These are phyloP conservation scores for Microcaecilia unicolor DNA, from an alignment of 2,797 vertebrate species.

Conservation along the genomic window DNA sequence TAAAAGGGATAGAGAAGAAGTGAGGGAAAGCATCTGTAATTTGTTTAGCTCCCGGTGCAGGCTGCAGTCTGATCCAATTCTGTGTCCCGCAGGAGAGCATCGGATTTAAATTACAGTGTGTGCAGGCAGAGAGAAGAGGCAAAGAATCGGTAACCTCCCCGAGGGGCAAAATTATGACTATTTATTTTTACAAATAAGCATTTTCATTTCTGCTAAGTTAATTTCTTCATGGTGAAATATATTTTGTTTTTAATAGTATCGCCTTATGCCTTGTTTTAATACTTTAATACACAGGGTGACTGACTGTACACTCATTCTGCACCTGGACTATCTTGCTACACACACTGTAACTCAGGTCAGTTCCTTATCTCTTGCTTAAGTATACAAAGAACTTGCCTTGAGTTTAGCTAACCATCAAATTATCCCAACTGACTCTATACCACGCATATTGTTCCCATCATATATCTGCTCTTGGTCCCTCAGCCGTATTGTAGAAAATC, in stretches of 20 bases:
- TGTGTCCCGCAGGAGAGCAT: slow-evolving; percentile 57
- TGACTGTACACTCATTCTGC: too few relatives aligned
- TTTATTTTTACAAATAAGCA: slow-evolving; percentile 70
- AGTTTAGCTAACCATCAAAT: too few relatives aligned
- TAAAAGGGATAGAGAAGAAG: slow-evolving; percentile 15
- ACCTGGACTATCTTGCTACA: too few relatives aligned
- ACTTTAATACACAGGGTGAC: too few relatives aligned
- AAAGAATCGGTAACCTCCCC: slow-evolving; percentile 64
- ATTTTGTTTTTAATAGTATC: slow-evolving; percentile 69
- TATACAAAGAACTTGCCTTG: too few relatives aligned
- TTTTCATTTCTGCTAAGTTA: slow-evolving; percentile 70
- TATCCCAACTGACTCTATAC: too few relatives aligned
- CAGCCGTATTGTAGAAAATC: too few relatives aligned
- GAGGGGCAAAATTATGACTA: slow-evolving; percentile 41
- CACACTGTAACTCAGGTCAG: too few relatives aligned
- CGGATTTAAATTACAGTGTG: slow-evolving; percentile 62
- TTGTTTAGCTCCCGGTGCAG: slow-evolving; percentile 56
- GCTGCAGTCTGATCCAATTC: slow-evolving; percentile 61
- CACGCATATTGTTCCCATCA: too few relatives aligned
- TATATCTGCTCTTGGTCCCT: too few relatives aligned
- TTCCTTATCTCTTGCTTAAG: too few relatives aligned
- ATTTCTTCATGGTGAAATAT: slow-evolving; percentile 67
- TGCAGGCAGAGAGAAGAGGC: slow-evolving; percentile 50
- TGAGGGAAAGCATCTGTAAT: slow-evolving; percentile 55
- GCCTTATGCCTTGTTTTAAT: slow-evolving; percentile 63